These are phyloP conservation scores for Rhadina sibilatrix DNA, from an alignment of 2,113 vertebrate genomes.

Conservation along the genomic window DNA sequence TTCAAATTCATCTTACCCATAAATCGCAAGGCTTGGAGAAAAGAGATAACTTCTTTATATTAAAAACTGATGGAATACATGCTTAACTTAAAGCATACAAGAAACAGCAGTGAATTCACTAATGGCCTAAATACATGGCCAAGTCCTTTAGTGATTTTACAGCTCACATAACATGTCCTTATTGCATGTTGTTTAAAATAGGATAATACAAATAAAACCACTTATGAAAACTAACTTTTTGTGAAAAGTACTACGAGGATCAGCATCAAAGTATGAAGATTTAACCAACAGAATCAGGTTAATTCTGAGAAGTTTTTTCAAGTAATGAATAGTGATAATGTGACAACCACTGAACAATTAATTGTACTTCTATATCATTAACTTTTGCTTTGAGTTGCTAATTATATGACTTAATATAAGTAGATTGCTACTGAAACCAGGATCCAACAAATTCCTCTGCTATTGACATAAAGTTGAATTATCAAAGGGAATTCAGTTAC, in stretches of 20 bases:
- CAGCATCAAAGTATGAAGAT: not conserved
- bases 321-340: not conserved
- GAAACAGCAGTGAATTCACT: not conserved
- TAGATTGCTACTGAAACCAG: not conserved
- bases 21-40: not conserved
- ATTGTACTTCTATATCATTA: not conserved
- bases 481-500: not conserved
- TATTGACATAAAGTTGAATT: not conserved
- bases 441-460: not conserved
- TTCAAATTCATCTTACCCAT: not conserved
- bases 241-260: not conserved
- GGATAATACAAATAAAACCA: not conserved
- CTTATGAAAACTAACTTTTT: not conserved
- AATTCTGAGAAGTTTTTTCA: not conserved
- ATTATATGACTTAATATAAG: not conserved
- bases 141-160: not conserved
- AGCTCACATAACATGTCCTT: not conserved
- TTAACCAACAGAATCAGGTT: not conserved
- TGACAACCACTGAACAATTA: not conserved
- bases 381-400: not conserved
- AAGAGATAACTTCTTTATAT: not conserved
- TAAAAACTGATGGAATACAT: not conserved
- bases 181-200: not conserved
- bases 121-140: not conserved
- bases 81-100: not conserved